These are phyloP conservation scores for Cuculus canorus DNA, from an alignment of 2,797 vertebrate genomes.

Conservation along the genomic window DNA sequence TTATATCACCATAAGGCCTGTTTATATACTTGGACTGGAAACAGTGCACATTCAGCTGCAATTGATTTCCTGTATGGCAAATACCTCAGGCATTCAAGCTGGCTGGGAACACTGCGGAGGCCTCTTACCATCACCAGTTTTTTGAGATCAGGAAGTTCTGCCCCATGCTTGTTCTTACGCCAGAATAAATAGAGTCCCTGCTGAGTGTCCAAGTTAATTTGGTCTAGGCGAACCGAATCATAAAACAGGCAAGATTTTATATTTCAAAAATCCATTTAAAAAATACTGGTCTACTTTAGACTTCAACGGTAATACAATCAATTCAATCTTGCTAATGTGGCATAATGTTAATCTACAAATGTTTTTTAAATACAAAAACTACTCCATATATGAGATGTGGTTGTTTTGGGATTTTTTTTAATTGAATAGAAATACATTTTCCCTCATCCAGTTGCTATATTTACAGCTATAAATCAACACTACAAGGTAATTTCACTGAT, in stretches of 20 bases:
- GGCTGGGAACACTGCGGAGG: constrained; percentile 62
- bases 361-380: neutral
- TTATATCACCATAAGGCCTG: constrained; percentile 45
- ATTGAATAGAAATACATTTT: neutral
- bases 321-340: neutral
- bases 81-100: constrained; percentile 72
- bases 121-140: constrained; percentile 53
- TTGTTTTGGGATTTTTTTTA: neutral
- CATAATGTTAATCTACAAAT: neutral
- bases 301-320: neutral
- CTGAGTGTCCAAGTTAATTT: constrained; percentile 59
- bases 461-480: neutral
- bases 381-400: neutral
- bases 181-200: constrained; percentile 69
- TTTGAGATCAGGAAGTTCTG: constrained; percentile 59
- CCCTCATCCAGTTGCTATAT: neutral
- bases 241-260: constrained; percentile 40
- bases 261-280: neutral
- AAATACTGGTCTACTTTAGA: neutral
- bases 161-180: constrained; percentile 51
- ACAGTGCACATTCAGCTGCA: constrained; percentile 74
- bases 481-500: neutral
- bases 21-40: constrained; percentile 67
- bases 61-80: constrained; percentile 78
- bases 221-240: constrained; percentile 38